phyloP scores from a whole-genome alignment of 2,888 invertebrate species.

The Cephalotes varians region DNA sequence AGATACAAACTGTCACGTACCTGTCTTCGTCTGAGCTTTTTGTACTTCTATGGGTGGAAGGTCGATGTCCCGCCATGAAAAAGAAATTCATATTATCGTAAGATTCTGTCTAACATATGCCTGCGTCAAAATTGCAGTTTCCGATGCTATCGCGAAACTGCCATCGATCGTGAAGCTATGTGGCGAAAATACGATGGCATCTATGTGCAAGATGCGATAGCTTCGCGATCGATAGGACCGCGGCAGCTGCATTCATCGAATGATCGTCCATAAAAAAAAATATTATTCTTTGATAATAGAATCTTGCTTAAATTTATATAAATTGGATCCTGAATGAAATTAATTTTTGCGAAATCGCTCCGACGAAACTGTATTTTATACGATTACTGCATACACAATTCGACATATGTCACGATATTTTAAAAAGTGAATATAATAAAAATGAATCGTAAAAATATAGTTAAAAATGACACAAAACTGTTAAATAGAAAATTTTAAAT shows the following conservation, averaged over 20 bases:
- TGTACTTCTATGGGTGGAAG: conserved; percentile 90
- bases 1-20: conserved; percentile 85
- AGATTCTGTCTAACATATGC: conserved; percentile 50
- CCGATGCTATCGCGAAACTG: conserved; percentile 15
- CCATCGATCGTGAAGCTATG: conserved; percentile 24
- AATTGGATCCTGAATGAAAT: conserved; percentile 2
- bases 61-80: conserved; percentile 76
- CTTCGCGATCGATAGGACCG: background rate
- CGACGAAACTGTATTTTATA: background rate
- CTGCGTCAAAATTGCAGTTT: conserved; percentile 10
- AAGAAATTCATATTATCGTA: conserved; percentile 73
- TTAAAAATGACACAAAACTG: too few species aligned
- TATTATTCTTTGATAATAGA: conserved; percentile 29
- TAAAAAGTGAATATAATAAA: background rate
- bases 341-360: conserved; percentile 26
- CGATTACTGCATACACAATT: background rate
- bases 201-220: background rate
- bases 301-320: conserved; percentile 28
- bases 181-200: conserved; percentile 14
- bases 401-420: background rate
- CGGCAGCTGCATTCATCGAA: conserved; percentile 25
- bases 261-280: background rate
- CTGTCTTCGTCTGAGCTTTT: conserved; percentile 93
- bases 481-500: too few species aligned
- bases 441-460: background rate